Base-by-base conservation (phyloP, 2,888 invertebrate species). In the Cyaniris semiargus region DNA sequence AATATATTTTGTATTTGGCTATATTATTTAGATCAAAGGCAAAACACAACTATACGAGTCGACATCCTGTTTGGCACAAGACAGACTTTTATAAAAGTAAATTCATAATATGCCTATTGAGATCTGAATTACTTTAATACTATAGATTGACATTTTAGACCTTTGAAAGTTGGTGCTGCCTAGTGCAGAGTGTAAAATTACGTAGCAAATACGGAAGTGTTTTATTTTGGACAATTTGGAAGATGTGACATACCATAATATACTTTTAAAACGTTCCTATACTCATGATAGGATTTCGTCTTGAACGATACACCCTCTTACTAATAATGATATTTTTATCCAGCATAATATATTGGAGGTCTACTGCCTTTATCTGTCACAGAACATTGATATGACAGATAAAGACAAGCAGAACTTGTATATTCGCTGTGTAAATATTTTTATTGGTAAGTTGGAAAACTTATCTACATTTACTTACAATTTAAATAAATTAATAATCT, bases 401-500 rank as follows among this genome's bases (percentile, higher is more conserved):
- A 48, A 4, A 3, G 15, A 18, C 18, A 53, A 53, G 18, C 4
- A 3, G 15, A 53, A 2, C 53, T 53, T 48, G 13, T 18, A 48
- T 5, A 53, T 53, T 53, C 18, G 18, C 18, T 18, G 53, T 53
- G 18, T 53, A 53, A 18, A 53, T 53, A 53, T 23, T 66, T 31
- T 31, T 18, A 6, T 15, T 0, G 18, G 15, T 27, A 27, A 60
- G 23, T 23, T 60, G 27, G 15, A 66, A 31, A 6, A 66, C 66
- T 27, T 15, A 27, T 23, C 66, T 66, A 27, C 66, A 27, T 66
- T 15, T 27, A 27, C 23, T 66, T 66, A 66, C 27, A 66, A 15
- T 56, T 72, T 70, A 58, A 70, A 48, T 23, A 44, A 56, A 10
- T 78, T 78, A 93, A 83, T 93, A 93, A 85, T 93, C 93, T 56